Evolutionary conservation across 2,113 vertebrate genomes (phyloP).

Genomic region (Dasyurus viverrinus): DNA sequence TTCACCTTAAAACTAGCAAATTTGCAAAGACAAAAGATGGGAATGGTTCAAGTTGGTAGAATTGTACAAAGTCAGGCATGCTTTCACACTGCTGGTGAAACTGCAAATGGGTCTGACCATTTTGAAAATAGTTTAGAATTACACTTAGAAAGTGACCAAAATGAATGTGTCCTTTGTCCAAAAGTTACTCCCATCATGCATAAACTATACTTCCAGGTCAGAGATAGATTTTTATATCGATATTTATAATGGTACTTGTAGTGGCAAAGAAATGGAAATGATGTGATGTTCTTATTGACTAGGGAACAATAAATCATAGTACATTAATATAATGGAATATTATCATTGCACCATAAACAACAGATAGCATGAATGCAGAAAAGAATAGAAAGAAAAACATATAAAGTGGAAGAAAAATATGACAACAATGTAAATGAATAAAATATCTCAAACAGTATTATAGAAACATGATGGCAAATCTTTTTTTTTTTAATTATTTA

Average conservation of each 20-base stretch:
- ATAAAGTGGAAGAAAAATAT: too few species aligned
- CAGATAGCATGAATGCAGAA: too few species aligned
- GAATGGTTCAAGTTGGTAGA: background rate
- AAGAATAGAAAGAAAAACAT: too few species aligned
- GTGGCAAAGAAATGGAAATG: background rate
- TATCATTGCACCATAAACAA: too few species aligned
- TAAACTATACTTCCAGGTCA: background rate
- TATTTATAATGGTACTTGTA: background rate
- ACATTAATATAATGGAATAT: background rate
- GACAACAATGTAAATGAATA: too few species aligned
- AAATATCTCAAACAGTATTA: too few species aligned
- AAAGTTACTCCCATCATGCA: too few species aligned
- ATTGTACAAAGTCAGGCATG: background rate
- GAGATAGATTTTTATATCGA: background rate
- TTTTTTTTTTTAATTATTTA: too few species aligned
- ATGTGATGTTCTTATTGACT: background rate
- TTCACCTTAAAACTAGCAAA: background rate
- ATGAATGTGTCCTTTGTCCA: background rate
- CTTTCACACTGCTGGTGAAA: background rate
- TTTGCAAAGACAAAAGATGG: background rate
- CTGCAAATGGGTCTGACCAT: background rate
- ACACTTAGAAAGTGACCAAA: background rate
- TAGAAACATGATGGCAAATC: too few species aligned
- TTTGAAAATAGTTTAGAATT: background rate
- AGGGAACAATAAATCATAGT: background rate